A percentile compares a stretch with the other conserved stretches of the same genome.
Evolutionary conservation across 2,113 vertebrate genomes (phyloP).

Genomic region (Forbesichthys papilliferus): DNA sequence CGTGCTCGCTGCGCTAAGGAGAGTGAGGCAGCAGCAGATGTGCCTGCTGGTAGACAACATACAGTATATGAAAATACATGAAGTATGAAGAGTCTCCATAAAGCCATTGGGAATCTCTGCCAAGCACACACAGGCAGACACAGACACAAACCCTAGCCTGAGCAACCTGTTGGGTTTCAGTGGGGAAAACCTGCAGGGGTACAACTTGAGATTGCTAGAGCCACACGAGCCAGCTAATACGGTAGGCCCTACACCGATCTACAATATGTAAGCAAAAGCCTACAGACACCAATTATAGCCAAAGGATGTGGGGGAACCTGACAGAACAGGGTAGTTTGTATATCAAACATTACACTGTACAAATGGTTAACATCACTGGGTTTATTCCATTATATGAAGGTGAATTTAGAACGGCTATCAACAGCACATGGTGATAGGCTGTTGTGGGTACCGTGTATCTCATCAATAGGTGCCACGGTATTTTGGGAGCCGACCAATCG

Average conservation of each 20-base stretch:
- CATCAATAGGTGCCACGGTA: slow-evolving; percentile 61
- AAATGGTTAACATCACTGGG: slow-evolving; percentile 47
- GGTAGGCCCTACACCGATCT: slow-evolving; percentile 29
- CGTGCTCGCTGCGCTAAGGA: slow-evolving; percentile 21
- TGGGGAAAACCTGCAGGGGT: slow-evolving; percentile 17
- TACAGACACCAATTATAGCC: slow-evolving; percentile 67
- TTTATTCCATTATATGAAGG: slow-evolving; percentile 23
- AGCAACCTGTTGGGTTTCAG: slow-evolving; percentile 35
- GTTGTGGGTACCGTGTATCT: slow-evolving; percentile 53
- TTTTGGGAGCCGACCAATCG: slow-evolving; percentile 52
- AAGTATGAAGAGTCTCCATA: neutral
- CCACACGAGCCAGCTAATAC: slow-evolving; percentile 32
- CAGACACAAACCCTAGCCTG: slow-evolving; percentile 1
- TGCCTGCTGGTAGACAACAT: slow-evolving; percentile 19
- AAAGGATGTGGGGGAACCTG: slow-evolving; percentile 37
- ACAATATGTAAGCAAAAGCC: slow-evolving; percentile 42
- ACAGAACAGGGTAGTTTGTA: slow-evolving; percentile 52
- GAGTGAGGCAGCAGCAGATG: slow-evolving; percentile 3
- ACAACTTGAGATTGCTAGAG: slow-evolving; percentile 46
- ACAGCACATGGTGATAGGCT: slow-evolving; percentile 61
- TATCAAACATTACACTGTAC: slow-evolving; percentile 57
- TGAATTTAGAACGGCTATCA: slow-evolving; percentile 32
- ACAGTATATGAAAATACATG: neutral
- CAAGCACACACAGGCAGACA: slow-evolving; percentile 23
- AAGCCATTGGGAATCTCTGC: slow-evolving; percentile 15